A percentile compares a stretch with the other conserved stretches of the same genome.
Conservation (phyloP, 2,797 vertebrate genomes). For the Crypturellus tataupa region DNA sequence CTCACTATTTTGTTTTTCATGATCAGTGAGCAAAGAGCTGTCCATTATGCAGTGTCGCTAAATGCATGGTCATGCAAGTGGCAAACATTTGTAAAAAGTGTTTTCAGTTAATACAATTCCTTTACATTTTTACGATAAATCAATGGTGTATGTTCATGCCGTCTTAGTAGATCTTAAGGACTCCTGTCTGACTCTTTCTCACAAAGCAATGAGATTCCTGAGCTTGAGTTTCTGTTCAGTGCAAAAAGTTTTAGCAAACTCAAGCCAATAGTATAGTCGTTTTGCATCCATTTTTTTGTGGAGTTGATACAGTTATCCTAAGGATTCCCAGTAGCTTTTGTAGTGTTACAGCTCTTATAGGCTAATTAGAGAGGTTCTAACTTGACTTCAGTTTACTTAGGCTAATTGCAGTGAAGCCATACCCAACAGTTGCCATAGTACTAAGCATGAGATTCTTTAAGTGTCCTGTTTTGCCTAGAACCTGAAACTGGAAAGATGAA, state of each 20-base stretch:
- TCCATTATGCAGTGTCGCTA: neutral
- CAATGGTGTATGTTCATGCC: accelerated
- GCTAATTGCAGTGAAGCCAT: neutral
- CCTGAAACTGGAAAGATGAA: neutral
- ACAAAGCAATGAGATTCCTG: neutral
- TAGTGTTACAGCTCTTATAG: neutral
- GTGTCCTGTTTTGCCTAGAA: constrained; percentile 13
- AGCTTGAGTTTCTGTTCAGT: neutral
- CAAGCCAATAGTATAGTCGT: neutral
- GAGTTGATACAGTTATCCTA: neutral
- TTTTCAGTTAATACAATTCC: neutral
- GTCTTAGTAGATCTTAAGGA: neutral
- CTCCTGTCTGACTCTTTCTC: neutral
- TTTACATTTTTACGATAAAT: neutral
- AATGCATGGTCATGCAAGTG: neutral
- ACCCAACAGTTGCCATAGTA: neutral
- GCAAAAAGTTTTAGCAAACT: neutral
- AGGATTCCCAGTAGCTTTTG: neutral
- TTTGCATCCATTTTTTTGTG: neutral
- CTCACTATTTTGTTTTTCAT: neutral
- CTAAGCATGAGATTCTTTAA: constrained; percentile 34
- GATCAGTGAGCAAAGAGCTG: neutral
- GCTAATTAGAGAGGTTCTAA: constrained; percentile 21
- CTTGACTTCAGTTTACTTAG: constrained; percentile 1
- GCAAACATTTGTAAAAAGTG: neutral